Conservation (phyloP, 2,888 invertebrate species). For the Holacanthella duospinosa region DNA sequence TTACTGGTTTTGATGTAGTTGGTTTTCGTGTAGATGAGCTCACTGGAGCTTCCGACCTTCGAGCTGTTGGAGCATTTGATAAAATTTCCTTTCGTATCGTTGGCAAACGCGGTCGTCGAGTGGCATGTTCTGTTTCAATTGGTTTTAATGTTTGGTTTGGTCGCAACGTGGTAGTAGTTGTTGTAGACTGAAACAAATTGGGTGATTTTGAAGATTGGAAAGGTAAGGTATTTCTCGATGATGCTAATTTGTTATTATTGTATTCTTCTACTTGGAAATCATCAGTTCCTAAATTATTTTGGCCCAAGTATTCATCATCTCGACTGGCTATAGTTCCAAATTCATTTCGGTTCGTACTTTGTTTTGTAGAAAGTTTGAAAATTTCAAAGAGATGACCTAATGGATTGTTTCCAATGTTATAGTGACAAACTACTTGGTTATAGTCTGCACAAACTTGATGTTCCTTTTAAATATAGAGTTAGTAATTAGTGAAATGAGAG, state of each 20-base stretch:
- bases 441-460: slow-evolving; percentile 37
- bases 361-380: slow-evolving; percentile 24
- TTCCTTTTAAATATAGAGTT: slow-evolving; percentile 23
- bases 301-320: slow-evolving; percentile 31
- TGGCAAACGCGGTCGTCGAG: slow-evolving; percentile 13
- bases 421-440: slow-evolving; percentile 35
- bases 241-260: slow-evolving; percentile 33
- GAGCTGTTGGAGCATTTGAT: neutral
- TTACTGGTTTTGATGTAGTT: neutral
- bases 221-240: slow-evolving; percentile 26
- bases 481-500: neutral
- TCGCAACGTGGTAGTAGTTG: neutral
- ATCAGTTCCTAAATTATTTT: slow-evolving; percentile 31
- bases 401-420: slow-evolving; percentile 25
- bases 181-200: neutral
- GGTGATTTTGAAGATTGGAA: slow-evolving; percentile 7
- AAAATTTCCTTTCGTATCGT: neutral
- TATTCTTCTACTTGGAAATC: slow-evolving; percentile 37
- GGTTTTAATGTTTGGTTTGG: neutral
- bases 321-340: slow-evolving; percentile 22
- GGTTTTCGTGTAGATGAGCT: neutral
- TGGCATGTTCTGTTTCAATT: neutral
- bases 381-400: slow-evolving; percentile 36
- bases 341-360: slow-evolving; percentile 15
- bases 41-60: neutral